phyloP scores from a whole-genome alignment of 2,113 vertebrate species.

The Stigmatopora argus region DNA sequence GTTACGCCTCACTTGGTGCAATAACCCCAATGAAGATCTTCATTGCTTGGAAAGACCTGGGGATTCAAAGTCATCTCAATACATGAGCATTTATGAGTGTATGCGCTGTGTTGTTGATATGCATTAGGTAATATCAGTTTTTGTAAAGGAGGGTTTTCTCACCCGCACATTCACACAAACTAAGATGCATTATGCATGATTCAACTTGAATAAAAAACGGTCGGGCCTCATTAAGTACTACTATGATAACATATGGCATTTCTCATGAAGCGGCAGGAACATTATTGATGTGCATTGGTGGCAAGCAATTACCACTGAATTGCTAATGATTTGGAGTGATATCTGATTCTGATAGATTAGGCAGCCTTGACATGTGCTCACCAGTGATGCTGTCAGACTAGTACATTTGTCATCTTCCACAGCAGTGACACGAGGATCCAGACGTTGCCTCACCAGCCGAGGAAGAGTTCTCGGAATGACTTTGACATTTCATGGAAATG shows the following conservation, averaged over 20 bases:
- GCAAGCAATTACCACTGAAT: slow-evolving; percentile 23
- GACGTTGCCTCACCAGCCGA: slow-evolving; percentile 25
- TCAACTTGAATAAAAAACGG: slow-evolving; percentile 13
- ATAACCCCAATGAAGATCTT: slow-evolving; percentile 1
- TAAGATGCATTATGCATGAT: slow-evolving; percentile 22
- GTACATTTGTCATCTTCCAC: slow-evolving; percentile 34
- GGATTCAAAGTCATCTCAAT: background rate
- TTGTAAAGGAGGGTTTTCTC: slow-evolving; percentile 37
- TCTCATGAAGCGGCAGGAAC: background rate
- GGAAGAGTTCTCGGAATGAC: slow-evolving; percentile 41
- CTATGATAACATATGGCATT: background rate
- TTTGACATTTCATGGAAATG: slow-evolving; percentile 20
- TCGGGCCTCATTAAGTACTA: background rate
- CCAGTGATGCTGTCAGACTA: slow-evolving; percentile 29
- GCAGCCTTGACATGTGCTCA: slow-evolving; percentile 19
- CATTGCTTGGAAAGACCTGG: background rate
- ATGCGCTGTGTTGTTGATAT: slow-evolving; percentile 20
- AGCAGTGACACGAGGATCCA: slow-evolving; percentile 27
- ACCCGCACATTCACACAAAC: slow-evolving; percentile 39
- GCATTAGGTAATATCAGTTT: slow-evolving; percentile 44
- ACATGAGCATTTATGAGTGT: slow-evolving; percentile 27
- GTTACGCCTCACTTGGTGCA: background rate
- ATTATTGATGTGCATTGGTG: slow-evolving; percentile 9
- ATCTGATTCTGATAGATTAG: slow-evolving; percentile 32
- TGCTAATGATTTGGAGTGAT: slow-evolving; percentile 30